phyloP scores from a whole-genome alignment of 2,888 invertebrate species.

The Hesperia comma region DNA sequence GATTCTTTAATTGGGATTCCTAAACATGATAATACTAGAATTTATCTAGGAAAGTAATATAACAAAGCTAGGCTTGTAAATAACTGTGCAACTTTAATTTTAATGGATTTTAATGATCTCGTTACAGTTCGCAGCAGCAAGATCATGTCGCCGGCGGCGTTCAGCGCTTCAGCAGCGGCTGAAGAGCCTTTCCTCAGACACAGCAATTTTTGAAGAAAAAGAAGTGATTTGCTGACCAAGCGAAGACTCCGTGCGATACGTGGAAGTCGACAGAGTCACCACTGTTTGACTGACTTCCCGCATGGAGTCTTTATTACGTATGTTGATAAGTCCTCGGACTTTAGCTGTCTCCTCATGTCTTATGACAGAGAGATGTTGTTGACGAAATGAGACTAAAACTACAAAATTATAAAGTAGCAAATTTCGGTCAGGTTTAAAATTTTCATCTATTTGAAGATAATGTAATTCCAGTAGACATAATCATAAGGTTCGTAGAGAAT shows the following conservation, averaged over 20 bases:
- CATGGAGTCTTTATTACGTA: constrained; percentile 63
- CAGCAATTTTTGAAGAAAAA: constrained; percentile 93
- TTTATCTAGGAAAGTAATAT: too few relatives aligned
- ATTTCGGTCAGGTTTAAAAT: constrained; percentile 21
- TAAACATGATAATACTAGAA: too few relatives aligned
- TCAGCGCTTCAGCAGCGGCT: constrained; percentile 91
- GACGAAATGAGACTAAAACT: constrained; percentile 24
- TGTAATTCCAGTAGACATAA: constrained; percentile 26
- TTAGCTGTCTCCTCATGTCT: constrained; percentile 14
- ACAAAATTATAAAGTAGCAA: constrained; percentile 9
- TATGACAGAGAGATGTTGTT: constrained; percentile 22
- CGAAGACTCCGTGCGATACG: constrained; percentile 97
- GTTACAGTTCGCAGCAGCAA: constrained; percentile 69
- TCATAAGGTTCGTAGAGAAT: constrained; percentile 22
- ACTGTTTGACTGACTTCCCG: constrained; percentile 89
- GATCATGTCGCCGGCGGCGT: constrained; percentile 87
- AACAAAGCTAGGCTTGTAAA: too few relatives aligned
- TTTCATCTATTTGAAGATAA: constrained; percentile 24
- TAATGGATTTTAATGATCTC: not conserved
- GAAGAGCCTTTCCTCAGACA: constrained; percentile 92
- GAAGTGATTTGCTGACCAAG: constrained; percentile 98
- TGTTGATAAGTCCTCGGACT: constrained; percentile 39
- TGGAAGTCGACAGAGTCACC: constrained; percentile 95
- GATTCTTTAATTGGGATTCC: too few relatives aligned
- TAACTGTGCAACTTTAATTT: too few relatives aligned